Conservation (phyloP, 2,888 invertebrate species). For the Bombylius discolor region DNA sequence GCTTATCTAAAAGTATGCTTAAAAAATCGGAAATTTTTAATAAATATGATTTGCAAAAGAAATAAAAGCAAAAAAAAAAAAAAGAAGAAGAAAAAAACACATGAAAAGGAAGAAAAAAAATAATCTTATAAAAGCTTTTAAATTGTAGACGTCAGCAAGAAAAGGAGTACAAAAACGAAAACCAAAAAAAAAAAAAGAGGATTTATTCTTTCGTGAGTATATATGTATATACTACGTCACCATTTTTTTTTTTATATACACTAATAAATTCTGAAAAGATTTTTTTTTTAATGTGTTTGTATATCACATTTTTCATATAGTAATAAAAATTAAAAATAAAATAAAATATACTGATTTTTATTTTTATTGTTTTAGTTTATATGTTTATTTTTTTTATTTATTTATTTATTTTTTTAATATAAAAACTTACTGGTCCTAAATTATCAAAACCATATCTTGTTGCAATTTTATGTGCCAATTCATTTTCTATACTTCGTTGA, state of each 20-base stretch:
- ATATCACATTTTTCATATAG: too few relatives aligned
- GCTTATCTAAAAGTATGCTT: too few relatives aligned
- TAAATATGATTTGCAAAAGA: too few relatives aligned
- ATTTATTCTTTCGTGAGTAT: neutral
- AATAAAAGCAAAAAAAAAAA: too few relatives aligned
- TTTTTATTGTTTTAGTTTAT: neutral
- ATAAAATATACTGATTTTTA: neutral
- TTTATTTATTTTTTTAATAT: too few relatives aligned
- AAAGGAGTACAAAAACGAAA: neutral
- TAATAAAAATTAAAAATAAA: too few relatives aligned
- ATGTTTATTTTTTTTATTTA: too few relatives aligned
- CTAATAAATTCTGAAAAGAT: too few relatives aligned
- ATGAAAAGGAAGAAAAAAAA: too few relatives aligned
- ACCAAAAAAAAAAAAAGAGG: neutral
- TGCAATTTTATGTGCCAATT: conserved; percentile 71
- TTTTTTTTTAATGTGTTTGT: too few relatives aligned
- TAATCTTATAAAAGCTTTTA: neutral
- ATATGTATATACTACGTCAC: neutral
- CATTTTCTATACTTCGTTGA: conserved; percentile 60
- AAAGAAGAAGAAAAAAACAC: too few relatives aligned
- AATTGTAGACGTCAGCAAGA: neutral
- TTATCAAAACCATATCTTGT: conserved; percentile 84
- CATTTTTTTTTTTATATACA: neutral
- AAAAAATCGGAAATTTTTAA: too few relatives aligned
- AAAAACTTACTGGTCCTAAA: conserved; percentile 76